Base-by-base conservation (phyloP, 2,797 vertebrate species). In the Melanotaenia parkinsoni region DNA sequence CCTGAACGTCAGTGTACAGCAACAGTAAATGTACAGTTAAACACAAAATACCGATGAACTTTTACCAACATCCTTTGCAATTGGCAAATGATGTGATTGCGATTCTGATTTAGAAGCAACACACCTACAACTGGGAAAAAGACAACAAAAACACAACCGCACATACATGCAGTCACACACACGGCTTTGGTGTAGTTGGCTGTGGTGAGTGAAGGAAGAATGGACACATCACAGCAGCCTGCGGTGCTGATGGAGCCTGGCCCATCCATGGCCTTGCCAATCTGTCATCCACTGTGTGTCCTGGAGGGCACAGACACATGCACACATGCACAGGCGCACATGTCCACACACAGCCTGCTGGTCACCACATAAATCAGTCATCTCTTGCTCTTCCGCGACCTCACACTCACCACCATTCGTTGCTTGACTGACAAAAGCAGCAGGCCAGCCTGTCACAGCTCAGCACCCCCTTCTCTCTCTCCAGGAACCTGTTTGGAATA, bases 181-280 rank as follows among this genome's bases (percentile, higher is more conserved):
- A 45, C 16, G 43, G 18, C 81, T 77, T 76, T 18, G 72, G 72
- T 72, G 77, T 65, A 74, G 84, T 76, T 54, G 75, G 76, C 78
- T 56, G 66, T 62, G 70, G 77, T 79, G 81, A 87, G 84, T 71
- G 84, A 83, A 72, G 86, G 79, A 79, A 76, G 86, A 77, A 79
- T 67, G 84, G 86, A 87, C 84, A 82, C 82, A 81, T 87, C 87
- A 73, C 72, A 85, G 88, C 80, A 74, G 88, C 87, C 85, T 54
- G 86, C 67, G 86, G 85, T 74, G 75, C 79, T 81, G 87, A 88
- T 89, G 85, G 88, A 91, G 76, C 59, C 84, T 56, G 85, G 90
- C 91, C 86, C 89, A 83, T 82, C 67, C 71, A 45, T 67, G 85
- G 86, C 88, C 86, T 78, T 81, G 89, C 89, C 91, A 89, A 89